Evolutionary conservation across 1,140 invertebrate species (phyloP).

Genomic region (Dryas iulia): DNA sequence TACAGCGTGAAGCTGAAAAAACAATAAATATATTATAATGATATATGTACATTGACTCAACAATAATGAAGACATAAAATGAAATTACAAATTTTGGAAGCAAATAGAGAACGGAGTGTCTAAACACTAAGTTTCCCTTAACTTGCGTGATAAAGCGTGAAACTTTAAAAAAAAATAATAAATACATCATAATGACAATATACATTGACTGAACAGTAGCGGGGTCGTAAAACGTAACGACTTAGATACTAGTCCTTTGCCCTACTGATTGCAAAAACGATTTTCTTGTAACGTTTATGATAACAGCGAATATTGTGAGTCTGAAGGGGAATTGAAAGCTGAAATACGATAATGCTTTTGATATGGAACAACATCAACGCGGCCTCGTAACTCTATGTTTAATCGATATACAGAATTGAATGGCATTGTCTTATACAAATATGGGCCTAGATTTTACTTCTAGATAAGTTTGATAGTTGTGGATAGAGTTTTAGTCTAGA

Average conservation of each 20-base stretch:
- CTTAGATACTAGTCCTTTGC: background rate
- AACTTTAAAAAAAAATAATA: background rate
- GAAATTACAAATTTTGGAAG: too few species aligned
- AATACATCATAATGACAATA: background rate
- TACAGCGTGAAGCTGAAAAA: too few species aligned
- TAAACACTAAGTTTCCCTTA: too few species aligned
- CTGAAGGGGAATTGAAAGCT: background rate
- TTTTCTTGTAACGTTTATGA: constrained; percentile 3
- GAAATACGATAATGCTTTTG: background rate
- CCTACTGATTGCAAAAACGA: background rate
- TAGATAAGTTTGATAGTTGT: too few species aligned
- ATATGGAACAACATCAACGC: background rate
- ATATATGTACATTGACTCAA: too few species aligned
- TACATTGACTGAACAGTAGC: background rate
- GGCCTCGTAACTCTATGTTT: background rate
- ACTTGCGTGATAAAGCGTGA: background rate
- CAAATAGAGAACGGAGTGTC: too few species aligned
- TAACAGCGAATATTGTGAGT: background rate
- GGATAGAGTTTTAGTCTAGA: too few species aligned
- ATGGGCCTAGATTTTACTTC: too few species aligned
- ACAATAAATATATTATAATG: too few species aligned
- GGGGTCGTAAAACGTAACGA: background rate
- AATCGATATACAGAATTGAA: background rate
- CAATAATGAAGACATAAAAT: too few species aligned
- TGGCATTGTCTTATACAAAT: background rate